Percentiles rank a stretch among this genome's conserved stretches.
Conservation (phyloP, 1,140 invertebrate genomes). For the Meloidogyne chitwoodi region DNA sequence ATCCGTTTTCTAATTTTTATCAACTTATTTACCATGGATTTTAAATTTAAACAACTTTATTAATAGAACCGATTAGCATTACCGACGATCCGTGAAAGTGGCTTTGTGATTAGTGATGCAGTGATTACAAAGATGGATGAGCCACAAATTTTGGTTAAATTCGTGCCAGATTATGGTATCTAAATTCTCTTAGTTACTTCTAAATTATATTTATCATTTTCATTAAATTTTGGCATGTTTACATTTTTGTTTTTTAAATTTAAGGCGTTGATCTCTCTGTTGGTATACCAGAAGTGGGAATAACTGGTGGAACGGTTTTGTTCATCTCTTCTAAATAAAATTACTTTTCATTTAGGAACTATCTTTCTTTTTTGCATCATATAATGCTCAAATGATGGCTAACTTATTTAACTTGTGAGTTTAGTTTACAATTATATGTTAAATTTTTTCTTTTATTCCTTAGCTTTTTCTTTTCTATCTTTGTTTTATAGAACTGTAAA, state of each 20-base stretch:
- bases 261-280: slow-evolving; percentile 41
- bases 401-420: slow-evolving; percentile 25
- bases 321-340: not conserved
- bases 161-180: slow-evolving; percentile 27
- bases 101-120: slow-evolving; percentile 33
- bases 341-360: slow-evolving; percentile 7
- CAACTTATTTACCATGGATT: no score
- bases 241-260: not conserved
- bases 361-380: slow-evolving; percentile 41
- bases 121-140: slow-evolving; percentile 34
- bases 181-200: no score
- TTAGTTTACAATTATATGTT: not conserved
- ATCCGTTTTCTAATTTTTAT: not conserved
- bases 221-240: no score
- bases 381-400: slow-evolving; percentile 37
- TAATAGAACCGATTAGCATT: slow-evolving; percentile 44
- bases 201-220: no score
- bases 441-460: not conserved
- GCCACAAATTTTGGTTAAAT: slow-evolving; percentile 42
- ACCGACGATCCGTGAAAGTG: slow-evolving; percentile 40
- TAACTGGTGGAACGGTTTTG: slow-evolving; percentile 19
- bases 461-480: not conserved
- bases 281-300: slow-evolving; percentile 29
- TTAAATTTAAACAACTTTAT: not conserved
- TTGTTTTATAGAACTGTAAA: slow-evolving; percentile 17